These are phyloP conservation scores for Sinocyclocheilus rhinocerous DNA, from an alignment of 2,113 vertebrate genomes.

Conservation along the genomic window DNA sequence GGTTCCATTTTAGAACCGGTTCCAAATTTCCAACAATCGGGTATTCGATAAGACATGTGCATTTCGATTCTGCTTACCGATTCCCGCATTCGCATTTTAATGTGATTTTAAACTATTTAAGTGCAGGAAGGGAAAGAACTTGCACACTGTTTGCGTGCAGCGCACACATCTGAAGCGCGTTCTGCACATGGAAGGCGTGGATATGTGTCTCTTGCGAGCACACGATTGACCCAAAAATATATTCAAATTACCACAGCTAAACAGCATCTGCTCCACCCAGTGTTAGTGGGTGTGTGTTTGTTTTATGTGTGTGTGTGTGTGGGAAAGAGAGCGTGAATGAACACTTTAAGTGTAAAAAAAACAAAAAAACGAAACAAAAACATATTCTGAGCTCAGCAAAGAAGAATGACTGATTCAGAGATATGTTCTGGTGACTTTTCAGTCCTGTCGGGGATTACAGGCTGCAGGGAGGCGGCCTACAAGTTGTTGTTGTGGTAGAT, in stretches of 20 bases:
- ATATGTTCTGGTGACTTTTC: constrained; percentile 31
- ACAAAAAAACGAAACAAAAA: no score
- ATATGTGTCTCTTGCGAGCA: constrained; percentile 71
- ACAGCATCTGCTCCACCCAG: constrained; percentile 65
- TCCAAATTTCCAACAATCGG: no score
- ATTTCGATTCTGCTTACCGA: no score
- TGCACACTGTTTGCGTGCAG: no score
- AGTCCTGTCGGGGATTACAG: neutral
- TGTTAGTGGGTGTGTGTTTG: constrained; percentile 51
- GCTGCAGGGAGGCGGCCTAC: neutral
- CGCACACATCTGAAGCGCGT: constrained; percentile 24
- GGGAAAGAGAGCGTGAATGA: constrained; percentile 30
- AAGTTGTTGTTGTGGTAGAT: constrained; percentile 5
- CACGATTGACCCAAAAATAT: constrained; percentile 78
- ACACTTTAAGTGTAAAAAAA: constrained; percentile 8
- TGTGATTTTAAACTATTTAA: no score
- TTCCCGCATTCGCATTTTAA: no score
- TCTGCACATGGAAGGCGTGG: constrained; percentile 73
- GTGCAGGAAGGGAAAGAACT: no score
- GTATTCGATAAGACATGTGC: no score
- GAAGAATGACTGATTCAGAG: constrained; percentile 30
- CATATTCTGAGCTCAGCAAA: constrained; percentile 26
- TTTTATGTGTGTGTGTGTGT: constrained; percentile 22
- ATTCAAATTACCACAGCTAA: constrained; percentile 80
- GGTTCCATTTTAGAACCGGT: no score